Evolutionary conservation across 2,888 invertebrate genomes (phyloP).

Genomic region (Eutolmus rufibarbis): DNA sequence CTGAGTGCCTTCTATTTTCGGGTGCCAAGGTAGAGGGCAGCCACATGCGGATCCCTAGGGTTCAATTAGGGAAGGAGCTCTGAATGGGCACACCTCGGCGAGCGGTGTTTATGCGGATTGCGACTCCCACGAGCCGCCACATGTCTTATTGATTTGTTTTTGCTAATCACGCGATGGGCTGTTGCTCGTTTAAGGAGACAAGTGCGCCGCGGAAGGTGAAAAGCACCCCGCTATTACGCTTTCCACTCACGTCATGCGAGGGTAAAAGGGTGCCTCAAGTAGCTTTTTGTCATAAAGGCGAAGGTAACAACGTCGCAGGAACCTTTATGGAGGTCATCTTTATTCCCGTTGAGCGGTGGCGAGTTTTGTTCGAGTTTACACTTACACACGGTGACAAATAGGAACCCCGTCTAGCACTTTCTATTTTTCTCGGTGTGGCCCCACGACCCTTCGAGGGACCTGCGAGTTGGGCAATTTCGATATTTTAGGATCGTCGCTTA

Average conservation of each 20-base stretch:
- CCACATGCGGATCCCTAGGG: not conserved
- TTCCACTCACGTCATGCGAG: not conserved
- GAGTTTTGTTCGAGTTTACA: not conserved
- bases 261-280: not conserved
- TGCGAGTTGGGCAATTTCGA: not conserved
- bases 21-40: not conserved
- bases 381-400: not conserved
- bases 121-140: not conserved
- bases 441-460: not conserved
- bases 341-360: not conserved
- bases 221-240: not conserved
- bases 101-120: not conserved
- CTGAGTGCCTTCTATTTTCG: not conserved
- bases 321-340: conserved; percentile 3
- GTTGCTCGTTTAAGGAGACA: not conserved
- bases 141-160: conserved; percentile 26
- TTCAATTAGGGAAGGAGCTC: not conserved
- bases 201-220: not conserved
- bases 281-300: not conserved
- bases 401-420: not conserved
- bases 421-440: not conserved
- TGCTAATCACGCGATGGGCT: conserved; percentile 21
- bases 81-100: conserved; percentile 10
- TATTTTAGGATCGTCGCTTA: not conserved
- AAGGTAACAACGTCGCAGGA: not conserved